A percentile compares a stretch with the other conserved stretches of the same genome.
Evolutionary conservation across 92 coral and sea anemone genomes (phyloP).

Genomic region (Bergia sp.): DNA sequence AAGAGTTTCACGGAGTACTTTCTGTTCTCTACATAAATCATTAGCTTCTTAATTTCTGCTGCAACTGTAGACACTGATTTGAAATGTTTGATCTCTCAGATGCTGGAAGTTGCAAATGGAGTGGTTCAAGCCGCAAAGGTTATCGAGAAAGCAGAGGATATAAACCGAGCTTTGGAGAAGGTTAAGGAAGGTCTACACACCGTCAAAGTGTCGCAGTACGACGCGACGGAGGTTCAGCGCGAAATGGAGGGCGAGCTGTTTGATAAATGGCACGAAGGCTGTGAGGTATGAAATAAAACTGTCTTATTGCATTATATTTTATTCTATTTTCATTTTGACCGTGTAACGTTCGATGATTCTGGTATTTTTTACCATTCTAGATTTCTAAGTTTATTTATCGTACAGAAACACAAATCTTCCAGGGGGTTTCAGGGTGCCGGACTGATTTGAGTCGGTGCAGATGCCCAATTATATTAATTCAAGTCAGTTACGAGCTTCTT

Average conservation of each 20-base stretch:
- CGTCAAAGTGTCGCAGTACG: conserved; percentile 60
- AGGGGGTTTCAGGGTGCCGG: too few species aligned
- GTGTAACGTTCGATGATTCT: too few species aligned
- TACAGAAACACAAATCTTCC: too few species aligned
- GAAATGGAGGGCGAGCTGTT: conserved; percentile 63
- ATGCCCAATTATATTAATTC: too few species aligned
- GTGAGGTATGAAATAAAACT: conserved; percentile 8
- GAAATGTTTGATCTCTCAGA: background rate
- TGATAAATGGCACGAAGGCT: conserved; percentile 48
- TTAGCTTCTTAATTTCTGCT: background rate
- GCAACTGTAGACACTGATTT: background rate
- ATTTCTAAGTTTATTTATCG: too few species aligned
- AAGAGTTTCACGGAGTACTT: too few species aligned
- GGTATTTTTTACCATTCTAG: too few species aligned
- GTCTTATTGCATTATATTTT: too few species aligned
- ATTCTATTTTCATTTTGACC: too few species aligned
- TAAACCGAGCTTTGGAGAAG: conserved; percentile 42
- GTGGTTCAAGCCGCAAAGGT: background rate
- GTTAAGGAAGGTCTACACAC: conserved; percentile 55
- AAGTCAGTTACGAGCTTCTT: too few species aligned
- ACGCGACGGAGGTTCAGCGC: conserved; percentile 54
- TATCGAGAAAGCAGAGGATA: background rate
- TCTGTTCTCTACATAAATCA: too few species aligned
- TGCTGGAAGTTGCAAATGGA: background rate
- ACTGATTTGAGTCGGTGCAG: too few species aligned